Evolutionary conservation across 2,888 invertebrate species (phyloP), one percentile per base, ranked within the genome.

Genomic region (Melieria crassipennis): DNA sequence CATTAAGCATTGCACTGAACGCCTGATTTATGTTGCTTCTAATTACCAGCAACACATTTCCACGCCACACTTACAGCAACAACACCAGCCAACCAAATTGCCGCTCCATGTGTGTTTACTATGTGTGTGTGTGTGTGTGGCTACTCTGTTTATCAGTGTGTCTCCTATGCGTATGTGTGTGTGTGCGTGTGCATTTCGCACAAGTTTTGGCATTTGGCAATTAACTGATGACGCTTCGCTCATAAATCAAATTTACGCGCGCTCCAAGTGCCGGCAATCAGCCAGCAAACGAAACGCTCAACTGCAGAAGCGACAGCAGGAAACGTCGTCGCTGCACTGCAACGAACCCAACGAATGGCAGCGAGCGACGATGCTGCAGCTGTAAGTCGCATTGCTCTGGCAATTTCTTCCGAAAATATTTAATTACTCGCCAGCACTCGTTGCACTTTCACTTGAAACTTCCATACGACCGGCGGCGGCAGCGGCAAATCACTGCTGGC

Each of bases 171-270:
- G 55, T 45, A 5, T 7, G 58, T 16, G 30, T 63, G 3, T 4
- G n/a, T 64, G 11, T 46, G 64, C 50, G 42, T 60, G 48, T 30
- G 30, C 30, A 60, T 60, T 42, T 60, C 7, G 58, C 48, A 43
- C 60, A 43, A 67, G 60, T 58, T 67, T 67, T 43, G 50, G 43
- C 58, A 67, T 67, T 67, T 67, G 43, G 67, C 60, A 67, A 67
- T 67, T 67, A 67, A 67, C 58, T 67, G 67, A 60, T 60, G 67
- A 60, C 67, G 52, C 60, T 50, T 13, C 30, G 57, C 50, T 16
- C 57, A 60, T 67, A 67, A 67, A 67, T 67, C 67, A 67, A 67
- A 60, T 67, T 67, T 60, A 67, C 57, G 60, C 57, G 60, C 57
- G 60, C 57, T 48, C 30, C 50, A 67, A n/a, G 60, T 7, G 48